Conservation (phyloP, 2,888 invertebrate genomes). For the Neoscelio sp. region DNA sequence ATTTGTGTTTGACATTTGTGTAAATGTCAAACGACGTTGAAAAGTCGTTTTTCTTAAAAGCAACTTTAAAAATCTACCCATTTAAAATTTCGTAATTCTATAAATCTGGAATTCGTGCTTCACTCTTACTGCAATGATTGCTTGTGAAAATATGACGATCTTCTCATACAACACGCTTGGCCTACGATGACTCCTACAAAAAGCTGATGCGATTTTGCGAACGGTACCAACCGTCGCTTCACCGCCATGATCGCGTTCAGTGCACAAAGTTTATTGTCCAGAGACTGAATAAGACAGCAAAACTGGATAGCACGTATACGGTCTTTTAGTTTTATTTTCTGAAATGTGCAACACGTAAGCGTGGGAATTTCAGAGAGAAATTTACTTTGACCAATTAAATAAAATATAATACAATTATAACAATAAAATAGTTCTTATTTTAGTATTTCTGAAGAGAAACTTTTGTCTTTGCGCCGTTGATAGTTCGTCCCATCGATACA, state of each 20-base stretch:
- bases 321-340: slow-evolving; percentile 55
- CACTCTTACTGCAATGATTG: slow-evolving; percentile 23
- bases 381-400: slow-evolving; percentile 7
- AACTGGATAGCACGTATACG: slow-evolving; percentile 55
- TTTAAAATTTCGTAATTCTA: no score
- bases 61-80: no score
- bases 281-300: slow-evolving; percentile 15
- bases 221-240: slow-evolving; percentile 55
- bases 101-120: slow-evolving; percentile 7
- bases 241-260: slow-evolving; percentile 37
- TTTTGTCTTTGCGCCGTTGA: no score
- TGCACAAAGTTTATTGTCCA: slow-evolving; percentile 48
- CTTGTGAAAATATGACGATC: slow-evolving; percentile 45
- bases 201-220: slow-evolving; percentile 65
- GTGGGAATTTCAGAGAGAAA: slow-evolving; percentile 40
- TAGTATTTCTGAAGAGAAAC: no score
- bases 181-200: slow-evolving; percentile 63
- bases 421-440: no score
- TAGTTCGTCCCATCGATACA: no score
- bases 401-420: slow-evolving; percentile 19
- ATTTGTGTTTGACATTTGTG: no score
- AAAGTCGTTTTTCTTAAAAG: neutral
- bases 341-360: slow-evolving; percentile 44
- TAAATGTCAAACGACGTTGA: no score
- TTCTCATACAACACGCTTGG: slow-evolving; percentile 62